These are phyloP conservation scores for Actinostola sp. DNA, from an alignment of 92 coral and sea anemone genomes.

Conservation along the genomic window DNA sequence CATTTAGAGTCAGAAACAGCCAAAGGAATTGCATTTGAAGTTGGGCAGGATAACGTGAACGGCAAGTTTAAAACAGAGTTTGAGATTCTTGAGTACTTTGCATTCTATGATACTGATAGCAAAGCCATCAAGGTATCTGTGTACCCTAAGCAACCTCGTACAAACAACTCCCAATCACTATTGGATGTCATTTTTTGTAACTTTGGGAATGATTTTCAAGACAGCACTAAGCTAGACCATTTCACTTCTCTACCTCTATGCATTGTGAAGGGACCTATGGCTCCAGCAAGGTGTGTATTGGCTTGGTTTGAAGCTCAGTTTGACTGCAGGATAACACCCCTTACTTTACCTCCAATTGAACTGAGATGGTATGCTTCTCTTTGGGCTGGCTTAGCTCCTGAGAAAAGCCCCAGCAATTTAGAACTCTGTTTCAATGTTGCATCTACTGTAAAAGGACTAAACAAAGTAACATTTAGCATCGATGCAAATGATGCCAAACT, in stretches of 20 bases:
- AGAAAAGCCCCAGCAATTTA: slow-evolving; percentile 32
- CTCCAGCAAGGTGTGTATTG: slow-evolving; percentile 50
- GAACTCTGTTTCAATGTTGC: slow-evolving; percentile 82
- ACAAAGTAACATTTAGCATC: slow-evolving; percentile 59
- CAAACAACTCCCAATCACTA: slow-evolving; percentile 17
- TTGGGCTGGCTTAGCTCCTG: slow-evolving; percentile 79
- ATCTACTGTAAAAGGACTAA: slow-evolving; percentile 61
- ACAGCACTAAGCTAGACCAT: slow-evolving; percentile 15
- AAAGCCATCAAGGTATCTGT: slow-evolving; percentile 70
- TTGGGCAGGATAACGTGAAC: slow-evolving; percentile 21
- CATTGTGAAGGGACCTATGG: slow-evolving; percentile 76
- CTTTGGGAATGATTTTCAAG: slow-evolving; percentile 56
- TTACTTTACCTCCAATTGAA: slow-evolving; percentile 77
- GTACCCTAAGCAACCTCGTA: slow-evolving; percentile 14
- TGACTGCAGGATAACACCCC: slow-evolving; percentile 78
- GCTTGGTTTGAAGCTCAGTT: slow-evolving; percentile 77
- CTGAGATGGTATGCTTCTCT: slow-evolving; percentile 87
- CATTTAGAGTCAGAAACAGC: slow-evolving; percentile 54
- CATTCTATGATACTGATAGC: slow-evolving; percentile 58
- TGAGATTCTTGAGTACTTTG: slow-evolving; percentile 45
- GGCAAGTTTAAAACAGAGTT: slow-evolving; percentile 52
- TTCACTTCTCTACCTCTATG: slow-evolving; percentile 81
- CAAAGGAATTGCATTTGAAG: slow-evolving; percentile 40
- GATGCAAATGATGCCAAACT: slow-evolving; percentile 73
- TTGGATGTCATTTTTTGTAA: slow-evolving; percentile 72